Evolutionary conservation across 2,888 invertebrate genomes (phyloP).

Genomic region (Perdita meconis): DNA sequence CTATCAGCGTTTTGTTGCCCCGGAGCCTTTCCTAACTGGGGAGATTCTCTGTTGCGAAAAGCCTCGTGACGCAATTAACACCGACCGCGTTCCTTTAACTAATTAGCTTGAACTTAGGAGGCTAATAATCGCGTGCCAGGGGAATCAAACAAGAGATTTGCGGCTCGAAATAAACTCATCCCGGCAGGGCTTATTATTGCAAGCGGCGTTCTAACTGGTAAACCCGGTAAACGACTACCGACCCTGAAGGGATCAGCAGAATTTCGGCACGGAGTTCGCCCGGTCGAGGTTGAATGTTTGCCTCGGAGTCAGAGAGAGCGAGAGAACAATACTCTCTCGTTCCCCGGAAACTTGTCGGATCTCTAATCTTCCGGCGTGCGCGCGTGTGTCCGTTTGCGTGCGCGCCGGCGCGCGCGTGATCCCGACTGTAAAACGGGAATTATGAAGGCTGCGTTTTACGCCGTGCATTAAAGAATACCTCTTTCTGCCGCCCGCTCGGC

Average conservation of each 20-base stretch:
- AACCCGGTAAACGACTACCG: constrained; percentile 74
- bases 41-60: constrained; percentile 27
- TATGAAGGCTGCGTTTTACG: constrained; percentile 69
- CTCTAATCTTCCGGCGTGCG: constrained; percentile 56
- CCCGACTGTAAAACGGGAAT: constrained; percentile 54
- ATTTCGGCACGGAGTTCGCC: constrained; percentile 70
- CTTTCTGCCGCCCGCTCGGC: too few species aligned
- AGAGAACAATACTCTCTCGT: constrained; percentile 45
- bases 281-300: constrained; percentile 77
- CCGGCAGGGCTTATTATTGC: constrained; percentile 64
- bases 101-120: constrained; percentile 58
- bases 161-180: constrained; percentile 62
- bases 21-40: constrained; percentile 14
- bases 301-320: constrained; percentile 37
- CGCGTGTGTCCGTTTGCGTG: constrained; percentile 21
- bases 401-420: constrained; percentile 19
- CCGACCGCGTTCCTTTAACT: constrained; percentile 51
- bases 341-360: constrained; percentile 45
- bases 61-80: constrained; percentile 51
- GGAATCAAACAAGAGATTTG: constrained; percentile 67
- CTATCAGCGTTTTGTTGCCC: not conserved
- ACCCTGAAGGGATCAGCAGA: constrained; percentile 75
- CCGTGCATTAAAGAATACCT: constrained; percentile 74
- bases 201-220: constrained; percentile 65
- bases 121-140: constrained; percentile 40